Evolutionary conservation across 1,140 invertebrate genomes (phyloP), one percentile per base, ranked within the genome.

Genomic region (Maconellicoccus hirsutus): DNA sequence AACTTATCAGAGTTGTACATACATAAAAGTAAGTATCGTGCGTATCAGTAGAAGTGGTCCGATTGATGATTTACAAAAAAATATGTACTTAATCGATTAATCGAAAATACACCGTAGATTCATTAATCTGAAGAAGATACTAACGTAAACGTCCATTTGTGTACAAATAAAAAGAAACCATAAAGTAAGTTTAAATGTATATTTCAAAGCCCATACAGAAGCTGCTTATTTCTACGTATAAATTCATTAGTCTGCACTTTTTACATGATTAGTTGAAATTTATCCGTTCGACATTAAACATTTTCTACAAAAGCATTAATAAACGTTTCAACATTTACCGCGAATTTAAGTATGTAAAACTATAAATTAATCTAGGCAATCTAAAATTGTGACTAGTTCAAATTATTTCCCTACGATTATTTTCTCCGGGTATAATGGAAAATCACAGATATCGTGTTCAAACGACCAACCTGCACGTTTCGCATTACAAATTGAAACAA

Each of bases 391-490:
- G 61, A 66, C 61, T 66, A 66, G 61, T 66, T 66, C 25, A 12
- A 16, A 22, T 23, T 66, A 4, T 66, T 22, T 25, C 25, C 25
- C 25, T 66, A 23, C 10, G 16, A 16, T 23, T 23, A 66, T 66
- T 25, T 66, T 23, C 8, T 10, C 61, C 10, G 61, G 1, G 21
- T 8, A 66, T 25, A 66, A 66, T 26, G 61, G 19, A 66, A 66
- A 66, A 66, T 66, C 61, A 66, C 61, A 66, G 61, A 66, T 25
- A 66, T 66, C 61, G 25, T 66, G 25, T 66, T 22, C 61, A 66
- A 23, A 66, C 61, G 61, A 66, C 22, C 25, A 25, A 33, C 29
- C 29, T 33, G 29, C 29, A 33, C 29, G 29, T 6, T 33, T 33
- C 29, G 3, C 29, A 33, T 33, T 33, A 33, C 29, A 33, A 33